Evolutionary conservation across 2,888 invertebrate genomes (phyloP), one percentile per base, ranked within the genome.

Genomic region (Trichacis sp.): DNA sequence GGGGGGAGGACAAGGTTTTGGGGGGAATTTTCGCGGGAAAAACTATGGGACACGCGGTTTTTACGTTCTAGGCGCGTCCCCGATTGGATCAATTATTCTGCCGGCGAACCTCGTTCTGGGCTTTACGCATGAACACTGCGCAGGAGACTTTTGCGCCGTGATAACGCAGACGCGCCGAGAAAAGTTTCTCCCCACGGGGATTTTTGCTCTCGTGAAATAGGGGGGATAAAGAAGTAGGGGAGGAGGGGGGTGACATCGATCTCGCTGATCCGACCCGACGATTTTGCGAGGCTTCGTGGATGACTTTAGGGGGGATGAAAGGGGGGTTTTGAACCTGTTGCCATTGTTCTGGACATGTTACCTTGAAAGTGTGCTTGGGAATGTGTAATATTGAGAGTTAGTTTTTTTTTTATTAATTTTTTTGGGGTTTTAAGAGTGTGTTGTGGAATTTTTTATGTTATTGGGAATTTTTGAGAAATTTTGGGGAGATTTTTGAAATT

Each of bases 41-140:
- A n/a, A n/a, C n/a, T n/a, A n/a, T n/a, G n/a, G n/a, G n/a, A n/a
- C n/a, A n/a, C n/a, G n/a, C n/a, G n/a, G n/a, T n/a, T n/a, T 60
- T 73, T 73, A 70, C 67, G 65, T 73, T 74, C 72, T 66, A 72
- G 63, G 47, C 54, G 71, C 71, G 65, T 74, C n/a, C 74, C 73
- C 73, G 75, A 77, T 77, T 73, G 76, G 73, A 75, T 75, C 74
- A 77, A 76, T 75, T 72, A 73, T 76, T 77, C 70, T 68, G 69
- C 73, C 51, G 64, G 71, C 70, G 69, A 74, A 70, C 72, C 71
- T 73, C 68, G 70, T 68, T 70, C 71, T 64, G 73, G 74, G 45
- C 43, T 24, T 56, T 65, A 73, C 76, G 72, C 75, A 75, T 75
- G 74, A 75, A 72, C 72, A 73, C 71, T 71, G 51, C 4, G 3